Conservation (phyloP, 1,140 invertebrate genomes). For the Procambarus clarkii region DNA sequence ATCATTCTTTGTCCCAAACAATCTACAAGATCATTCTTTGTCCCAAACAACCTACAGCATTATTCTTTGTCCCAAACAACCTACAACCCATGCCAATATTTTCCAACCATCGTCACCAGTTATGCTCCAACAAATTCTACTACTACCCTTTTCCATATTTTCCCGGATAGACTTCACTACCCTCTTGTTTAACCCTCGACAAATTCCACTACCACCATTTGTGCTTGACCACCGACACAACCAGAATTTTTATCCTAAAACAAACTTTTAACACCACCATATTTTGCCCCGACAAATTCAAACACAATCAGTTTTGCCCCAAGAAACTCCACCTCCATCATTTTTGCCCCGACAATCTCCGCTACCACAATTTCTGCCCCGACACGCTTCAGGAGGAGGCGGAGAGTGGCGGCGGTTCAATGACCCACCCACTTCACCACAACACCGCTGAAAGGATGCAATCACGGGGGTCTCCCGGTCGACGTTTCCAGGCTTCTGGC, state of each 20-base stretch:
- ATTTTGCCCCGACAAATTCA: neutral
- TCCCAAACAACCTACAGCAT: too few species aligned
- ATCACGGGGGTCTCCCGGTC: slow-evolving; percentile 24
- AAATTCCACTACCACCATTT: neutral
- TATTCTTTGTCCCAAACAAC: too few species aligned
- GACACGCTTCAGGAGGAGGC: neutral
- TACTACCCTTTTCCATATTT: neutral
- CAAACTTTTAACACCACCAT: neutral
- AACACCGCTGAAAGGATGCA: slow-evolving; percentile 31
- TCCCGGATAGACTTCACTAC: neutral
- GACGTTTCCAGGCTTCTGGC: slow-evolving; percentile 45
- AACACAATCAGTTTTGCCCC: neutral
- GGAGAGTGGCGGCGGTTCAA: neutral
- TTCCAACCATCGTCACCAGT: neutral
- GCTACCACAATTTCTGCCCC: neutral
- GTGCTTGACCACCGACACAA: neutral
- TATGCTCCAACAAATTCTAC: neutral
- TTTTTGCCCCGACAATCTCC: neutral
- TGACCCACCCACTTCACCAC: slow-evolving; percentile 23
- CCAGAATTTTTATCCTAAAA: neutral
- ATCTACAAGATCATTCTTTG: too few species aligned
- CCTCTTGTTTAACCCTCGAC: too few species aligned
- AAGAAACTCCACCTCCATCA: neutral
- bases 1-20: too few species aligned
- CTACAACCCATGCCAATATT: too few species aligned